Percentiles rank a stretch among this genome's conserved stretches.
These are phyloP conservation scores for Phalera bucephala DNA, from an alignment of 2,888 invertebrate genomes.

Conservation along the genomic window DNA sequence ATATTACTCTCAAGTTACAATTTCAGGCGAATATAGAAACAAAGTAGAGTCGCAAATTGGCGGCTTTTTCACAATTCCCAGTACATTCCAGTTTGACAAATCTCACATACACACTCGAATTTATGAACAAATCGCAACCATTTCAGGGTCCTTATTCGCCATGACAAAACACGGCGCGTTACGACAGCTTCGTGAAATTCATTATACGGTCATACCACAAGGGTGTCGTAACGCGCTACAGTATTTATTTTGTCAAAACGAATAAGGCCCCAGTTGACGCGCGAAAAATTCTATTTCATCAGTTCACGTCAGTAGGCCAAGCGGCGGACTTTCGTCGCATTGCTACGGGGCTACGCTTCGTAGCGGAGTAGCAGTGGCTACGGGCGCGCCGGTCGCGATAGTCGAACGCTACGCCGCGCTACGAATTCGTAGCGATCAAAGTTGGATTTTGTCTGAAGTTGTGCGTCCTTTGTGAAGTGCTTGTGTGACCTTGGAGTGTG, in stretches of 20 bases:
- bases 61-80: background rate
- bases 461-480: no score
- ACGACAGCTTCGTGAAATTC: no score
- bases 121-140: conserved; percentile 15
- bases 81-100: conserved; percentile 18
- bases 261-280: conserved; percentile 23
- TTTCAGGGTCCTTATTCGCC: no score
- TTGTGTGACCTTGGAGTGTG: conserved; percentile 8
- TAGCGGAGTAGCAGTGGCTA: conserved; percentile 70
- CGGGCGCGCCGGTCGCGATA: conserved; percentile 60
- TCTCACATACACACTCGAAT: conserved; percentile 17
- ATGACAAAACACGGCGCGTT: no score
- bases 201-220: no score
- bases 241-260: no score
- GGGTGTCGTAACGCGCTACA: no score
- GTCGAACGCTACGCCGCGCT: conserved; percentile 46
- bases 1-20: no score
- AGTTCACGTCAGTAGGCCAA: conserved; percentile 52
- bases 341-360: conserved; percentile 56
- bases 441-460: conserved; percentile 3
- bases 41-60: no score
- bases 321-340: conserved; percentile 45
- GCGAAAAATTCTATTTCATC: conserved; percentile 10
- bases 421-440: conserved; percentile 25
- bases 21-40: no score